phyloP scores from a whole-genome alignment of 35 echinoderm and acorn worm genomes.

The Nesometra sesokonis region DNA sequence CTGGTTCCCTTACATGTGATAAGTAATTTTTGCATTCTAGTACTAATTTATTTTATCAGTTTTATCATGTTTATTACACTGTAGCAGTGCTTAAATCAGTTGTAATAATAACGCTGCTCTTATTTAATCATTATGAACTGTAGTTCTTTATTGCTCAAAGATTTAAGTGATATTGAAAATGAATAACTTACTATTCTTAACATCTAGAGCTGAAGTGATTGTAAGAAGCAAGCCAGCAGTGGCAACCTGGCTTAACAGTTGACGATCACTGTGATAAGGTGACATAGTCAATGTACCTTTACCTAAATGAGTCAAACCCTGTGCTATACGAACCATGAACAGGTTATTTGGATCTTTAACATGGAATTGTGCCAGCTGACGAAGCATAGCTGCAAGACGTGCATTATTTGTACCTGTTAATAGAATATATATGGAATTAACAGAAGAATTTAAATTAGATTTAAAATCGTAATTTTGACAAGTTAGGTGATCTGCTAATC shows the following conservation, averaged over 20 bases:
- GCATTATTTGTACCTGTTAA: constrained; percentile 91
- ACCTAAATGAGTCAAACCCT: constrained; percentile 90
- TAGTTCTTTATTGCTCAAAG: too few relatives aligned
- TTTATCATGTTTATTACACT: too few relatives aligned
- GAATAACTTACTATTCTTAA: constrained; percentile 89
- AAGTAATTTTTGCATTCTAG: too few relatives aligned
- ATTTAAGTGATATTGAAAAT: too few relatives aligned
- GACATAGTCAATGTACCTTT: constrained; percentile 88
- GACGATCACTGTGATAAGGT: constrained; percentile 92
- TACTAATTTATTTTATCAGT: too few relatives aligned
- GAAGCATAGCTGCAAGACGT: constrained; percentile 88
- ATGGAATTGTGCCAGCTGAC: constrained; percentile 96
- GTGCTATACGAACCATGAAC: constrained; percentile 93
- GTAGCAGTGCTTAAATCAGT: too few relatives aligned
- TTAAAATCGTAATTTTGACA: neutral
- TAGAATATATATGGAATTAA: neutral
- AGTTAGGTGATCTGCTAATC: neutral
- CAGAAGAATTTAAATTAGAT: neutral
- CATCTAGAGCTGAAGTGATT: constrained; percentile 73
- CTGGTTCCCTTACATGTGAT: too few relatives aligned
- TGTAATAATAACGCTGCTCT: too few relatives aligned
- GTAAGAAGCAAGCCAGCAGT: constrained; percentile 71
- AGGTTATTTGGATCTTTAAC: constrained; percentile 89
- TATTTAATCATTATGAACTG: too few relatives aligned
- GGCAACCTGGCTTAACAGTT: constrained; percentile 85